Conservation (phyloP, 2,888 invertebrate species). For the Drosophila mayaguana region DNA sequence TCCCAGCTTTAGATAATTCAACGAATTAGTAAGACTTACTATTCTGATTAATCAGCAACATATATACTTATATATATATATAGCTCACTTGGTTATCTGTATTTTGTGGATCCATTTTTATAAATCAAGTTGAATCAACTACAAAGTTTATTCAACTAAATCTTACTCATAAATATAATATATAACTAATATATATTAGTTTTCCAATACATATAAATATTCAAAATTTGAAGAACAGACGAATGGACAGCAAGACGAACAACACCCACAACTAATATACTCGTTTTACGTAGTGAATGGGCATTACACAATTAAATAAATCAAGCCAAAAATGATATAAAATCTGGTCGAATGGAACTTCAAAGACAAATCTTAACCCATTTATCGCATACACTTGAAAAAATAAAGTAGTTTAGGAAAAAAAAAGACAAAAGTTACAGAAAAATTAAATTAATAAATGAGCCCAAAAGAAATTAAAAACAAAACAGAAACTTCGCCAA, state of each 20-base stretch:
- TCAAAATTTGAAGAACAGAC: background rate
- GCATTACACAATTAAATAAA: background rate
- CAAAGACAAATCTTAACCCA: background rate
- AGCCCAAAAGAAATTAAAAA: conserved; percentile 23
- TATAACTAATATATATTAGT: too few relatives aligned
- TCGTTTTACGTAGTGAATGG: too few relatives aligned
- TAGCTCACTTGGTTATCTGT: background rate
- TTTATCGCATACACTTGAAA: background rate
- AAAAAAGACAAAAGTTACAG: background rate
- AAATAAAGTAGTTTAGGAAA: background rate
- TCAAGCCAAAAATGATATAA: background rate
- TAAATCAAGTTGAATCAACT: background rate
- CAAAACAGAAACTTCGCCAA: conserved; percentile 63
- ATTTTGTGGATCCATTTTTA: background rate
- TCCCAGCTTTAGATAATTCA: background rate
- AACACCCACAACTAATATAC: background rate
- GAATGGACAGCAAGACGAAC: too few relatives aligned
- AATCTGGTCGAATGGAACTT: background rate
- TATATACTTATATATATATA: background rate
- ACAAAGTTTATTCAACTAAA: background rate
- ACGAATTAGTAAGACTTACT: background rate
- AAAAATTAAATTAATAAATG: conserved; percentile 57
- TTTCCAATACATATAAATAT: too few relatives aligned
- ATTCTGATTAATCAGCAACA: background rate
- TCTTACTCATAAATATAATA: background rate